phyloP scores from a whole-genome alignment of 2,113 vertebrate species.

The Ictalurus punctatus region DNA sequence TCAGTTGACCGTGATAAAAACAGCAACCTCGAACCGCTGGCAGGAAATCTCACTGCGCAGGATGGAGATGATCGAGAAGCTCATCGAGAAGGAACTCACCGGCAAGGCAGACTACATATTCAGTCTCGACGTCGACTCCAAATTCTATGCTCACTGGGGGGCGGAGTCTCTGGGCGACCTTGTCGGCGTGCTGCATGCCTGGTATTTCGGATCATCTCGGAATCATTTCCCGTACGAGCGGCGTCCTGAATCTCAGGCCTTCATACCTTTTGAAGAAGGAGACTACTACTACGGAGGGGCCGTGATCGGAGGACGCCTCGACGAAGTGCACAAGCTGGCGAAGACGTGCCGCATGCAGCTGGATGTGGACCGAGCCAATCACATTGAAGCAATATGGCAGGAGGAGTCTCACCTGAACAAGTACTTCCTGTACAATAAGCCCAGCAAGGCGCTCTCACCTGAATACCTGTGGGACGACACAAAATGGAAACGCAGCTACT shows the following conservation, averaged over 20 bases:
- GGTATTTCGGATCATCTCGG: not conserved
- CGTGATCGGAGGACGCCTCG: not conserved
- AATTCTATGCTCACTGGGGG: not conserved
- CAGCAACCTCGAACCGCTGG: not conserved
- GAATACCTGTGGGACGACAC: too few species aligned
- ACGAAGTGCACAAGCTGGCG: not conserved
- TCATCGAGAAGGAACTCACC: not conserved
- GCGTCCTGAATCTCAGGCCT: constrained; percentile 5
- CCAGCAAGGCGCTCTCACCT: not conserved
- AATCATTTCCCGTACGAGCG: not conserved
- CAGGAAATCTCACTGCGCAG: not conserved
- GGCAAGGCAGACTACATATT: not conserved
- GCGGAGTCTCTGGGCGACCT: not conserved
- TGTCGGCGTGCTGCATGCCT: not conserved
- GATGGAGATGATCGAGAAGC: not conserved
- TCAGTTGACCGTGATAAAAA: not conserved
- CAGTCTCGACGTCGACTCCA: not conserved
- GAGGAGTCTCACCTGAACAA: constrained; percentile 11
- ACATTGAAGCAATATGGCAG: not conserved
- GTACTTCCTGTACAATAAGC: constrained; percentile 13
- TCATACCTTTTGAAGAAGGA: not conserved
- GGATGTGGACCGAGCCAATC: not conserved
- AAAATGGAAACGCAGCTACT: too few species aligned
- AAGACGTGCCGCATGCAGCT: not conserved
- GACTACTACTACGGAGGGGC: constrained; percentile 8